phyloP scores from a whole-genome alignment of 2,888 invertebrate species.

The Coecobrya sp. region DNA sequence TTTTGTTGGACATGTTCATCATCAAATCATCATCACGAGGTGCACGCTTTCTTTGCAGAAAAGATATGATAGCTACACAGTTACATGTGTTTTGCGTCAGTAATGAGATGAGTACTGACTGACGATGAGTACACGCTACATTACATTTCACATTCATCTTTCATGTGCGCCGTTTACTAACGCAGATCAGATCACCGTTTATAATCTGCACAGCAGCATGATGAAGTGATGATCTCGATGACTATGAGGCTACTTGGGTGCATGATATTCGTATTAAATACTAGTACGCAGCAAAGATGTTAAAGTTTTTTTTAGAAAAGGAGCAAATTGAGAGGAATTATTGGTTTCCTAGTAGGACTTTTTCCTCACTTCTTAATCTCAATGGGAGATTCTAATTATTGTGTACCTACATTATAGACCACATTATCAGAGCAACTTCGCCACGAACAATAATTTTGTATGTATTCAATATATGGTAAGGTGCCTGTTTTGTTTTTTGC shows the following conservation, averaged over 20 bases:
- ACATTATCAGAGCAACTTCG: no score
- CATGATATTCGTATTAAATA: not conserved
- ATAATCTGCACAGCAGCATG: not conserved
- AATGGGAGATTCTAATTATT: no score
- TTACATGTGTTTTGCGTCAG: not conserved
- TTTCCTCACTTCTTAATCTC: constrained; percentile 17
- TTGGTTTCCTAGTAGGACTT: constrained; percentile 19
- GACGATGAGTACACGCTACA: not conserved
- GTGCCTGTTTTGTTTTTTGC: no score
- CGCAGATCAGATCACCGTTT: not conserved
- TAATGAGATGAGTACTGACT: not conserved
- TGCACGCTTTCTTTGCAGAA: constrained; percentile 13
- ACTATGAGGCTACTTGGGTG: not conserved
- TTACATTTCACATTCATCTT: constrained; percentile 8
- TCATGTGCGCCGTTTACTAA: constrained; percentile 20
- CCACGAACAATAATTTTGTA: no score
- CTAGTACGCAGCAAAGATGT: not conserved
- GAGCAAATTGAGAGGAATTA: not conserved
- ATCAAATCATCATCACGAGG: not conserved
- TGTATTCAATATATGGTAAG: no score
- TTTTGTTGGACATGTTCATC: constrained; percentile 65
- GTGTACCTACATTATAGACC: no score
- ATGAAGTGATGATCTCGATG: constrained; percentile 15
- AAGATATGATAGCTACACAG: not conserved
- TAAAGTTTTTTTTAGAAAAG: not conserved